Percentiles rank a stretch among this genome's conserved stretches.
These are phyloP conservation scores for Latrodectus hesperus DNA, from an alignment of 2,888 invertebrate genomes.

Conservation along the genomic window DNA sequence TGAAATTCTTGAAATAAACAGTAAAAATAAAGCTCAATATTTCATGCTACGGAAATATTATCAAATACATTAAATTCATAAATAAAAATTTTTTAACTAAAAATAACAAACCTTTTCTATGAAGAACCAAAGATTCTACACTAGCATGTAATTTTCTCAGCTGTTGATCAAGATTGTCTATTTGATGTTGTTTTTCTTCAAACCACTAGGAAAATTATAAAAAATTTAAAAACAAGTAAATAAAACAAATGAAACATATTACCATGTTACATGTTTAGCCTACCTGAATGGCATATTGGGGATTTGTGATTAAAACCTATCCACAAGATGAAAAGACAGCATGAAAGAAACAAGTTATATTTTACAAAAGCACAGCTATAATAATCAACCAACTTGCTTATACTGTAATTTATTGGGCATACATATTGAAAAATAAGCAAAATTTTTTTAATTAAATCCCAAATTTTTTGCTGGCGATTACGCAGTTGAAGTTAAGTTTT, in stretches of 20 bases:
- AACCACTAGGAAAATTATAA: constrained; percentile 86
- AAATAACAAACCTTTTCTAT: constrained; percentile 80
- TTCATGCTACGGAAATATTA: not conserved
- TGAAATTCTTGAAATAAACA: too few species aligned
- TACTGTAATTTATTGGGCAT: too few species aligned
- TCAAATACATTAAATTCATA: not conserved
- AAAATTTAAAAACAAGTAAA: not conserved
- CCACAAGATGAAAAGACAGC: constrained; percentile 54
- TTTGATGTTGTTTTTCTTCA: constrained; percentile 93
- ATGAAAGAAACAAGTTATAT: constrained; percentile 54
- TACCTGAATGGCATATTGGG: constrained; percentile 68
- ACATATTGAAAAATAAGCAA: too few species aligned
- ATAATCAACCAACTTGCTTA: too few species aligned
- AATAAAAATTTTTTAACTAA: not conserved
- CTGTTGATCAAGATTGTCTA: constrained; percentile 92
- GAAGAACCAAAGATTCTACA: constrained; percentile 89
- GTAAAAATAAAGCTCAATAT: too few species aligned
- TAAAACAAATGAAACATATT: not conserved
- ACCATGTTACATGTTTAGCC: constrained; percentile 6
- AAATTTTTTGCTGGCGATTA: too few species aligned
- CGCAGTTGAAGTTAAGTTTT: too few species aligned
- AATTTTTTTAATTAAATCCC: too few species aligned
- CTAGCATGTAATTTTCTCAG: constrained; percentile 89
- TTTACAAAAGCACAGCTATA: too few species aligned
- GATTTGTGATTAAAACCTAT: constrained; percentile 68